These are phyloP conservation scores for Carettochelys insculpta DNA, from an alignment of 2,113 vertebrate genomes.

Conservation along the genomic window DNA sequence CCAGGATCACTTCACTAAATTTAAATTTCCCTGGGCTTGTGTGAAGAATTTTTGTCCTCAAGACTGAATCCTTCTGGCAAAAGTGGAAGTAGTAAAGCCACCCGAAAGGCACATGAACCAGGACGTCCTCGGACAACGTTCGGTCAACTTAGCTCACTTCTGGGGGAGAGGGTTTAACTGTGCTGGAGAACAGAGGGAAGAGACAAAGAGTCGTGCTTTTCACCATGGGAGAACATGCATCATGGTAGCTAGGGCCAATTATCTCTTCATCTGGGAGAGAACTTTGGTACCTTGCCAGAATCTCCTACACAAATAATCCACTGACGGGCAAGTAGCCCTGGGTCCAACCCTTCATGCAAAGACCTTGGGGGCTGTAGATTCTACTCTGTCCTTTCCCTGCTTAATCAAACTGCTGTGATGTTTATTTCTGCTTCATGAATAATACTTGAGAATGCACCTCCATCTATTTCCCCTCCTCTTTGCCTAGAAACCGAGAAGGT, in stretches of 20 bases:
- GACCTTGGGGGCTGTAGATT: too few relatives aligned
- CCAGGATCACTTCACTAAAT: neutral
- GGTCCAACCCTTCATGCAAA: too few relatives aligned
- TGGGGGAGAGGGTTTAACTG: too few relatives aligned
- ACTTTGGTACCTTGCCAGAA: neutral
- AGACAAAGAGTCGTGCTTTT: neutral
- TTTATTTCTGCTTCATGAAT: neutral
- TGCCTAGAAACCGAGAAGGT: neutral
- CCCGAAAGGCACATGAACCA: neutral
- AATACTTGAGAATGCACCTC: neutral
- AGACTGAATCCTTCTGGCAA: neutral
- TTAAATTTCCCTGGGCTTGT: neutral
- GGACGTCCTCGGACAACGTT: neutral
- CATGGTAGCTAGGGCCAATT: neutral
- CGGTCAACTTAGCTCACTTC: neutral
- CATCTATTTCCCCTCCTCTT: neutral
- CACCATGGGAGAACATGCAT: neutral
- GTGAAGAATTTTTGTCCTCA: neutral
- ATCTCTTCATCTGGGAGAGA: neutral
- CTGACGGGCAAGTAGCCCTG: neutral
- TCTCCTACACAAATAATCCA: neutral
- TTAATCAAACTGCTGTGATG: neutral
- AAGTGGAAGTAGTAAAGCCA: neutral
- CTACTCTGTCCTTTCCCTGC: neutral
- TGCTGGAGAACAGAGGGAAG: neutral